Conservation (phyloP, 2,888 invertebrate genomes). For the Meteorus cinctellus region DNA sequence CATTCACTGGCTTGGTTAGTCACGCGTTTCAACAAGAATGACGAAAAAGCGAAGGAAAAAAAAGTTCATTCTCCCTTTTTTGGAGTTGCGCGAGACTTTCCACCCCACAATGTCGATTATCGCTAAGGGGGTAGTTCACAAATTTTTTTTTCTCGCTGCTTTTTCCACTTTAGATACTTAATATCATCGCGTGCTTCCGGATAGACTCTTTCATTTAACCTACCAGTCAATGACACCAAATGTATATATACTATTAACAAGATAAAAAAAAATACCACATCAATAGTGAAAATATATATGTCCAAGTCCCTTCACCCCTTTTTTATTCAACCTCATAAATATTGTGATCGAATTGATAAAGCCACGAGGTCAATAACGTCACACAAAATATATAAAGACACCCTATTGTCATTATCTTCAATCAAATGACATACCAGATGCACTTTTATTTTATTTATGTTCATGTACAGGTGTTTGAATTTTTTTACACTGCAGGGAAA, state of each 20-base stretch:
- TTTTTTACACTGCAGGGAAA: not conserved
- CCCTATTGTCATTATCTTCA: conserved; percentile 28
- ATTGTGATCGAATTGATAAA: conserved; percentile 39
- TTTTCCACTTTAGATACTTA: conserved; percentile 41
- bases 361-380: conserved; percentile 39
- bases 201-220: conserved; percentile 39
- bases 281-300: not conserved
- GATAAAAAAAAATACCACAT: conserved; percentile 35
- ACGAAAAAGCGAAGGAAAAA: conserved; percentile 38
- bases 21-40: conserved; percentile 43
- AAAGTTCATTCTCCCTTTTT: conserved; percentile 37
- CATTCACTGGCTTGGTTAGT: conserved; percentile 42
- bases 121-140: conserved; percentile 41
- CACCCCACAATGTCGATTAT: conserved; percentile 34
- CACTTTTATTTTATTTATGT: conserved; percentile 13
- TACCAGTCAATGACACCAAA: conserved; percentile 14
- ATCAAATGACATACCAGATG: conserved; percentile 34
- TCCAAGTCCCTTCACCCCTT: conserved; percentile 21
- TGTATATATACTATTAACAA: not conserved
- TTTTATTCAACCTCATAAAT: conserved; percentile 34
- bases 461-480: conserved; percentile 25
- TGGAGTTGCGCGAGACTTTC: not conserved
- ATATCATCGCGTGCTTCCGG: conserved; percentile 45
- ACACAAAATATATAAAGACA: conserved; percentile 31
- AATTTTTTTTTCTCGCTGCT: conserved; percentile 32